Conservation (phyloP, 2,888 invertebrate species). For the Tupiocoris notatus region DNA sequence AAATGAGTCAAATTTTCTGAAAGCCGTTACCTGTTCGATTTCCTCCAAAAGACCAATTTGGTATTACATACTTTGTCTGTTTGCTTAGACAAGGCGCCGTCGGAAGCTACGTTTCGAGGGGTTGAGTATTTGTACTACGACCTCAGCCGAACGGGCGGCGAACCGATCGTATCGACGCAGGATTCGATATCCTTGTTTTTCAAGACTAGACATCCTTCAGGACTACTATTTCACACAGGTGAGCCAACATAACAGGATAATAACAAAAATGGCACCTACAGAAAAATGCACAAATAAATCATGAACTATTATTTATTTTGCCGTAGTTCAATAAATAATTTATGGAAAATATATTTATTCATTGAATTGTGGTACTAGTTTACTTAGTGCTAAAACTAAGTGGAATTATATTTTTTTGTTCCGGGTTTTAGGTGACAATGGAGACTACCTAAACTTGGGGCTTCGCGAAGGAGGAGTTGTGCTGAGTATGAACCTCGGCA, state of each 20-base stretch:
- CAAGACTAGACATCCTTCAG: conserved; percentile 87
- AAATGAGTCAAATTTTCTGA: no score
- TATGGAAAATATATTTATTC: no score
- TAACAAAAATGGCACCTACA: no score
- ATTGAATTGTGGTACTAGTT: no score
- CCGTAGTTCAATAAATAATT: no score
- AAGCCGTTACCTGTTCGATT: no score
- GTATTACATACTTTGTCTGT: conserved; percentile 6
- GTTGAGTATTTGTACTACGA: conserved; percentile 90
- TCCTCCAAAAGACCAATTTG: no score
- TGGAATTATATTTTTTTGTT: no score
- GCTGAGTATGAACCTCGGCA: conserved; percentile 85
- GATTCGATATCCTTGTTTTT: conserved; percentile 89
- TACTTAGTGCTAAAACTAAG: no score
- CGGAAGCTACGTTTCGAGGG: conserved; percentile 90
- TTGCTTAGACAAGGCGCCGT: conserved; percentile 82
- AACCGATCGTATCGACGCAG: conserved; percentile 85
- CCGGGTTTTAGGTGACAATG: conserved; percentile 71
- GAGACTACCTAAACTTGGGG: conserved; percentile 85
- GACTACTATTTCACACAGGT: conserved; percentile 91
- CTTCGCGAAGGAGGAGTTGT: conserved; percentile 85
- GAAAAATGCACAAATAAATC: no score
- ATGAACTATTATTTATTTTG: no score
- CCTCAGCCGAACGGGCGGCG: conserved; percentile 78
- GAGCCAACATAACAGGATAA: no score